Evolutionary conservation across 2,888 invertebrate genomes (phyloP).

Genomic region (Megastigmus dorsalis): DNA sequence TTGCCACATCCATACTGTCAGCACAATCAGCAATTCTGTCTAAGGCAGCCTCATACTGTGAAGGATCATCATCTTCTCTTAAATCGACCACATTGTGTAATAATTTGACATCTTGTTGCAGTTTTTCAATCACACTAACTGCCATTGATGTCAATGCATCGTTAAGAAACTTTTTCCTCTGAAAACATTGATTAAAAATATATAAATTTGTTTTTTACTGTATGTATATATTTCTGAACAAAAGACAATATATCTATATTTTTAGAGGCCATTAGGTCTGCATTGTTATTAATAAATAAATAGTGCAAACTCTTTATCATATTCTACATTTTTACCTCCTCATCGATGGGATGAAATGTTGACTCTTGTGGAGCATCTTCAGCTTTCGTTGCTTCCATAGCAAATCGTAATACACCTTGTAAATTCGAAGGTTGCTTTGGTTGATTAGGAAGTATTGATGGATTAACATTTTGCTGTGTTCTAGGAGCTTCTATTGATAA

Average conservation of each 20-base stretch:
- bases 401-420: slow-evolving; percentile 82
- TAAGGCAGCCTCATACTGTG: slow-evolving; percentile 80
- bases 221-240: not conserved
- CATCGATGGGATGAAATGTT: slow-evolving; percentile 78
- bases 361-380: slow-evolving; percentile 78
- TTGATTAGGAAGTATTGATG: slow-evolving; percentile 62
- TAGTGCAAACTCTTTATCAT: no score
- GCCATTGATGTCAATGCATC: slow-evolving; percentile 83
- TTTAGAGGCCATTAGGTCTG: not conserved
- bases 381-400: slow-evolving; percentile 80
- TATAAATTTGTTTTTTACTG: slow-evolving; percentile 2
- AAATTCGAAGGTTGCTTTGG: slow-evolving; percentile 71
- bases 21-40: slow-evolving; percentile 81
- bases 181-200: no score
- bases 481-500: slow-evolving; percentile 69
- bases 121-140: slow-evolving; percentile 81
- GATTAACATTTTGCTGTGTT: slow-evolving; percentile 53
- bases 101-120: slow-evolving; percentile 79
- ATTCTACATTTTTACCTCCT: slow-evolving; percentile 77
- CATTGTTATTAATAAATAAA: not conserved
- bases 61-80: slow-evolving; percentile 76
- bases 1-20: slow-evolving; percentile 87
- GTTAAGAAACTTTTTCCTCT: slow-evolving; percentile 84
- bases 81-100: slow-evolving; percentile 77
- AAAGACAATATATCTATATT: not conserved